A percentile compares a stretch with the other conserved stretches of the same genome.
phyloP scores from a whole-genome alignment of 2,113 vertebrate species.

The Chauna torquata region DNA sequence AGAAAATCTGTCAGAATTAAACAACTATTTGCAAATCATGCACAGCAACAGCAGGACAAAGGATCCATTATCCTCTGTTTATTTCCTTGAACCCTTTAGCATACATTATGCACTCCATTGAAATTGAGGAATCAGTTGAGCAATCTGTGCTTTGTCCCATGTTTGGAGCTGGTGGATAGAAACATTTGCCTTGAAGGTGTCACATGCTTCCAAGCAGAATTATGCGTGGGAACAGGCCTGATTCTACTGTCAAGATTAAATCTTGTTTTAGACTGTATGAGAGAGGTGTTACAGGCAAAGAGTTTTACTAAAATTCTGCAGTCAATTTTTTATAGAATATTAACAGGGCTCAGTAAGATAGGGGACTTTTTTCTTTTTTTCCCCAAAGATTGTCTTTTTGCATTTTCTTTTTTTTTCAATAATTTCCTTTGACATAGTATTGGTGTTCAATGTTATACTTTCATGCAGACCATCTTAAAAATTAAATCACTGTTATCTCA shows the following conservation, averaged over 20 bases:
- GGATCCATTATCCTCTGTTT: not conserved
- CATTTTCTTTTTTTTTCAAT: not conserved
- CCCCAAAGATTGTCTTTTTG: not conserved
- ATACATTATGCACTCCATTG: not conserved
- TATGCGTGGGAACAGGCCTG: not conserved
- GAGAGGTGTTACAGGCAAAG: not conserved
- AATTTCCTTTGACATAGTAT: not conserved
- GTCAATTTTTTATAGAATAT: not conserved
- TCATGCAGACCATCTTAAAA: not conserved
- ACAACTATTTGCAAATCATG: not conserved
- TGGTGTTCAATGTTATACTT: not conserved
- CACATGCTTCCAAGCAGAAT: not conserved
- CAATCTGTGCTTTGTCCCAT: not conserved
- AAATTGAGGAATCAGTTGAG: not conserved
- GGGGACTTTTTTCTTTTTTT: not conserved
- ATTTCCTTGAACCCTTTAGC: not conserved
- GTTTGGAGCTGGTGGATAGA: not conserved
- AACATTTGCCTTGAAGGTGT: not conserved
- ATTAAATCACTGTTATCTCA: not conserved
- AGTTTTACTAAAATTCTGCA: not conserved
- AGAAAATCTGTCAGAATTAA: not conserved
- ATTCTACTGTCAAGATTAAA: not conserved
- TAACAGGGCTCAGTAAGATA: not conserved
- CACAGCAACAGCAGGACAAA: not conserved
- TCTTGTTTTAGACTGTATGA: not conserved